Base-by-base conservation (phyloP, 1,140 invertebrate species). In the Physella acuta region DNA sequence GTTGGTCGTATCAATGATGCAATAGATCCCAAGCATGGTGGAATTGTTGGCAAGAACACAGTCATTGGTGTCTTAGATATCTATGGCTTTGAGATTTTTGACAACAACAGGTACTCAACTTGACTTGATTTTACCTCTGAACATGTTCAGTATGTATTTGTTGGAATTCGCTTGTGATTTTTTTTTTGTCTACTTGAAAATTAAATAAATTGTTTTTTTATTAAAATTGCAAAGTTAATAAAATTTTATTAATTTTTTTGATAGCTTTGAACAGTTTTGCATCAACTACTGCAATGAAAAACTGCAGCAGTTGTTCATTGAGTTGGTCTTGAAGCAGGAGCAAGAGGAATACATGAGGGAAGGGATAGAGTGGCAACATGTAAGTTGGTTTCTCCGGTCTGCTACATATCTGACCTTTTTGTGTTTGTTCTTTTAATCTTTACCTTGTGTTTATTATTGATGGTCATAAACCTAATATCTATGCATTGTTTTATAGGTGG, bases 211-310 rank as follows among this genome's bases (percentile, higher is more conserved):
- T n/a, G n/a, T n/a, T n/a, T n/a, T n/a, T n/a, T n/a, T n/a, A n/a
- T n/a, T n/a, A n/a, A n/a, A n/a, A n/a, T n/a, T n/a, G n/a, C n/a
- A n/a, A n/a, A n/a, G n/a, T n/a, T n/a, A n/a, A n/a, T n/a, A n/a
- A n/a, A n/a, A n/a, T n/a, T n/a, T n/a, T n/a, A n/a, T n/a, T n/a
- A n/a, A n/a, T n/a, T n/a, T n/a, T n/a, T n/a, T n/a, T n/a, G n/a
- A n/a, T n/a, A 86, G 92, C 78, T 97, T 97, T 86, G 94, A 97
- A 84, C 94, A 97, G 85, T 94, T 96, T 83, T 97, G 94, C 81
- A 98, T 98, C 77, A 97, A 97, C 83, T 97, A 97, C 85, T 97
- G 95, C 77, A 98, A 97, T 84, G 95, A 98, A 86, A 97, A 98
- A 84, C 87, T 97, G 31, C 95, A 98, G 81, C 95, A 98, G 81